Evolutionary conservation across 2,113 vertebrate species (phyloP).

Genomic region (Catharus minimus): DNA sequence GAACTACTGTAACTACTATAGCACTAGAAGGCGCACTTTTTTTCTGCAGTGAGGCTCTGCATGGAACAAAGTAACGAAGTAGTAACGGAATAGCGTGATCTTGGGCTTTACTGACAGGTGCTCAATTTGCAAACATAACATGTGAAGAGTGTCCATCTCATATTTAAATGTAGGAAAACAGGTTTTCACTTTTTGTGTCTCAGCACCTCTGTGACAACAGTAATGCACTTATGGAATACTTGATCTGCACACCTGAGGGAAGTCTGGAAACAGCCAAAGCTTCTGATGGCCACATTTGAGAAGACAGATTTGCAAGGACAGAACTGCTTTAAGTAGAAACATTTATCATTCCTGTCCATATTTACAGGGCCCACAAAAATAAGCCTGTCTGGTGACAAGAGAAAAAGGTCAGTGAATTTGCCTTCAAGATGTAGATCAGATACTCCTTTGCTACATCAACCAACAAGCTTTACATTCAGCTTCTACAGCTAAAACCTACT

Average conservation of each 20-base stretch:
- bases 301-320: background rate
- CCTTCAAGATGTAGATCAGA: background rate
- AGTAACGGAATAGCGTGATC: too few relatives aligned
- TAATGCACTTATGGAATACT: fast-evolving
- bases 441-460: background rate
- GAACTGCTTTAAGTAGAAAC: background rate
- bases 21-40: too few relatives aligned
- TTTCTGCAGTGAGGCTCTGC: too few relatives aligned
- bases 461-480: background rate
- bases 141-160: background rate
- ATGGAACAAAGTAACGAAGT: too few relatives aligned
- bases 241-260: fast-evolving
- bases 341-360: background rate
- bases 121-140: too few relatives aligned
- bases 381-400: background rate
- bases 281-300: background rate
- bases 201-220: background rate
- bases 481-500: fast-evolving
- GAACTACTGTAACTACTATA: too few relatives aligned
- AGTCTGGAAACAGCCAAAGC: background rate
- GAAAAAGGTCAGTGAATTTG: background rate
- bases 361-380: background rate
- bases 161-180: background rate
- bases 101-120: too few relatives aligned
- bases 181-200: background rate